phyloP scores from a whole-genome alignment of 2,113 vertebrate genomes.

The Bothrops jararaca region DNA sequence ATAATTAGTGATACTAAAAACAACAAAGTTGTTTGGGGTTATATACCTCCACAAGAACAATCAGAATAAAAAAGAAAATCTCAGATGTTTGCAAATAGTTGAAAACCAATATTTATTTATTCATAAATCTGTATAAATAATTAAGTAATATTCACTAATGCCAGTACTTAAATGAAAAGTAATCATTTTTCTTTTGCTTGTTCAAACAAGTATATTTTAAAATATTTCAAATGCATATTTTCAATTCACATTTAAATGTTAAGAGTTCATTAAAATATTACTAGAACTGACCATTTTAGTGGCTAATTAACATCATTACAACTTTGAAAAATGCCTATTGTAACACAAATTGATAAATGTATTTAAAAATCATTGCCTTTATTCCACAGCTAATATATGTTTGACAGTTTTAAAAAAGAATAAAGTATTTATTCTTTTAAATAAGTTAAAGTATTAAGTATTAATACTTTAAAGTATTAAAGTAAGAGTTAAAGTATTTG shows the following conservation, averaged over 20 bases:
- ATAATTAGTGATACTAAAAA: neutral
- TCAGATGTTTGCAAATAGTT: neutral
- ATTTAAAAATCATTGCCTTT: neutral
- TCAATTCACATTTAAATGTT: neutral
- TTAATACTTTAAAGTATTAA: no score
- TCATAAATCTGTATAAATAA: neutral
- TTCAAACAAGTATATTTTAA: neutral
- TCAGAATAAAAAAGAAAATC: neutral
- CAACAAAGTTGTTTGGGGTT: conserved; percentile 3
- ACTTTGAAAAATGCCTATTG: neutral
- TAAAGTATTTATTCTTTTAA: no score
- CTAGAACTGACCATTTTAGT: neutral
- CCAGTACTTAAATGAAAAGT: neutral
- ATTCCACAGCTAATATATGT: neutral
- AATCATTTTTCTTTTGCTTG: neutral
- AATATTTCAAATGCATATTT: neutral
- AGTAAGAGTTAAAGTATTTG: neutral
- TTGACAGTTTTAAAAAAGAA: neutral
- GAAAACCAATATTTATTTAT: neutral
- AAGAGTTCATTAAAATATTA: neutral
- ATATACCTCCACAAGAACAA: neutral
- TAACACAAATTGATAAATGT: neutral
- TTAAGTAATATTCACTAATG: conserved; percentile 3
- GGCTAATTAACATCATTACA: neutral
- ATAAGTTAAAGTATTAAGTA: no score